Evolutionary conservation across 2,888 invertebrate species (phyloP).

Genomic region (Crepidodera aurea): DNA sequence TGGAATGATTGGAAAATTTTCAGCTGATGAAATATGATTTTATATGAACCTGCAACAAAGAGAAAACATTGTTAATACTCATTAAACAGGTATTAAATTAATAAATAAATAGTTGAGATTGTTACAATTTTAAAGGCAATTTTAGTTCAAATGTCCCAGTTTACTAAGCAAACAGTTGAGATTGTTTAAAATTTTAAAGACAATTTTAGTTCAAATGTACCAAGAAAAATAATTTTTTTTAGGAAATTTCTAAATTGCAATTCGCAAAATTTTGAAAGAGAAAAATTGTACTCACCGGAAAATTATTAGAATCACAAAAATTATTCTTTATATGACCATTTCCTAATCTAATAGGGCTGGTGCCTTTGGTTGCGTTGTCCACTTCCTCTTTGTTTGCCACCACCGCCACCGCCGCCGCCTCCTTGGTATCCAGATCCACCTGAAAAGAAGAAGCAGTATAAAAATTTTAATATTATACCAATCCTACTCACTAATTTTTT

Average conservation of each 20-base stretch:
- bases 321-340: constrained; percentile 16
- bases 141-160: too few species aligned
- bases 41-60: constrained; percentile 39
- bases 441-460: constrained; percentile 56
- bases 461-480: constrained; percentile 55
- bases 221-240: too few species aligned
- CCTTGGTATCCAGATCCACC: constrained; percentile 67
- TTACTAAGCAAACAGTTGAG: too few species aligned
- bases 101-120: too few species aligned
- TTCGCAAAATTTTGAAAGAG: too few species aligned
- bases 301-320: constrained; percentile 39
- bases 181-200: too few species aligned
- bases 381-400: constrained; percentile 66
- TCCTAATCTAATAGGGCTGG: constrained; percentile 72
- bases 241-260: too few species aligned
- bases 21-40: constrained; percentile 38
- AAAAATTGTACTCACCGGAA: constrained; percentile 38
- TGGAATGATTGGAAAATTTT: constrained; percentile 47
- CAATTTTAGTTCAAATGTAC: too few species aligned
- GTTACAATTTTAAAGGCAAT: too few species aligned
- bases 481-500: constrained; percentile 55
- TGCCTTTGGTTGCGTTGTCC: constrained; percentile 82
- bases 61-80: too few species aligned
- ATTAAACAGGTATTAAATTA: too few species aligned
- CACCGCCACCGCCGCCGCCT: constrained; percentile 67